A percentile compares a stretch with the other conserved stretches of the same genome.
Conservation (phyloP, 1,140 invertebrate species). For the Dufourea novaeangliae region DNA sequence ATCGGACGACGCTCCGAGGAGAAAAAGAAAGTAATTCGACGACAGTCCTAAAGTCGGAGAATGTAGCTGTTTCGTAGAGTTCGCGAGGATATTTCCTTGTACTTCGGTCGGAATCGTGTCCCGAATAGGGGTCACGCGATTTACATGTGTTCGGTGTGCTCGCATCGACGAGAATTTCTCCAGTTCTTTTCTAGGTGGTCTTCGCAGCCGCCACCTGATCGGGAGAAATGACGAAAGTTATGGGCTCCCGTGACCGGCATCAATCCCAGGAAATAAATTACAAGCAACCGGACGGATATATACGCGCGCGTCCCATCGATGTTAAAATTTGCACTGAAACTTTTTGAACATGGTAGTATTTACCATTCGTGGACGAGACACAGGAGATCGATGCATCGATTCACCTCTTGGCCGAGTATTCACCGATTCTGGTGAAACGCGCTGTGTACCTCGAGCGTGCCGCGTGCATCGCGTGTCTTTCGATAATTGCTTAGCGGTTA, state of each 20-base stretch:
- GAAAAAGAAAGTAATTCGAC: too few relatives aligned
- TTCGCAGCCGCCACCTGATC: slow-evolving; percentile 55
- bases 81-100: slow-evolving; percentile 45
- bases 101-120: slow-evolving; percentile 57
- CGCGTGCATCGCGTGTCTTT: slow-evolving; percentile 3
- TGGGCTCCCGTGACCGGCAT: slow-evolving; percentile 57
- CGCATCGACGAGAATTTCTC: slow-evolving; percentile 61
- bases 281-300: slow-evolving; percentile 29
- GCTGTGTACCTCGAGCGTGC: neutral
- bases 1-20: too few relatives aligned
- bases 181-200: slow-evolving; percentile 66
- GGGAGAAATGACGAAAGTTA: slow-evolving; percentile 67
- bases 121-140: slow-evolving; percentile 66
- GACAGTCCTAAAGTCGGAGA: slow-evolving; percentile 16
- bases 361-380: neutral
- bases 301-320: neutral
- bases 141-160: slow-evolving; percentile 64
- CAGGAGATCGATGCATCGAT: slow-evolving; percentile 23
- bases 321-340: too few relatives aligned
- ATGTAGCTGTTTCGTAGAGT: slow-evolving; percentile 28
- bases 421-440: slow-evolving; percentile 33
- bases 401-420: slow-evolving; percentile 48
- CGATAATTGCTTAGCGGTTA: slow-evolving; percentile 11
- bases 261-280: slow-evolving; percentile 59
- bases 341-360: too few relatives aligned